These are phyloP conservation scores for Lacerta agilis DNA, from an alignment of 2,797 vertebrate species.

Conservation along the genomic window DNA sequence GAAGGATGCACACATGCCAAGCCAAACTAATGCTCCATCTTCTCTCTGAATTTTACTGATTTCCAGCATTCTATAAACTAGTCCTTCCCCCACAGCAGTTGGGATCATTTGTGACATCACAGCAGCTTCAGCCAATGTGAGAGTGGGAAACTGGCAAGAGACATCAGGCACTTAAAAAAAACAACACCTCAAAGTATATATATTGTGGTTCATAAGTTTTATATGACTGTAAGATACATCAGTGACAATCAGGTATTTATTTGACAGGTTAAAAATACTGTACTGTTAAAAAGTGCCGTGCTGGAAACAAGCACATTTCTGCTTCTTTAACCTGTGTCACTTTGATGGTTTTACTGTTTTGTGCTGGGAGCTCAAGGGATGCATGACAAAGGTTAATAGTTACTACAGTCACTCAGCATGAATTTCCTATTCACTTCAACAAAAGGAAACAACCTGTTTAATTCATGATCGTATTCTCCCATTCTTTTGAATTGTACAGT, in stretches of 20 bases:
- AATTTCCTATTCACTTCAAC: conserved; percentile 36
- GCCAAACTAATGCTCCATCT: not conserved
- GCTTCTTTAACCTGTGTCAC: conserved; percentile 29
- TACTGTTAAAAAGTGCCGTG: conserved; percentile 21
- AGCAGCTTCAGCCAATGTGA: not conserved
- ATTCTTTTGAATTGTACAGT: conserved; percentile 36
- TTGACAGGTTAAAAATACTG: conserved; percentile 24
- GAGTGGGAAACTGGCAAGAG: not conserved
- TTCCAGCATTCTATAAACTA: not conserved
- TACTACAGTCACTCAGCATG: conserved; percentile 10
- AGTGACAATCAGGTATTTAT: conserved; percentile 32
- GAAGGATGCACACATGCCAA: not conserved
- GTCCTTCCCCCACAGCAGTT: not conserved
- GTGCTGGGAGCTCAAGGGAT: conserved; percentile 10
- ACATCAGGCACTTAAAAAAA: not conserved
- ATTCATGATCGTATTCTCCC: conserved; percentile 49
- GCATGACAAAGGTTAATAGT: conserved; percentile 42
- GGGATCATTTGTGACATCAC: not conserved
- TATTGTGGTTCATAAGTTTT: not conserved
- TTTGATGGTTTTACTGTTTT: conserved; percentile 31
- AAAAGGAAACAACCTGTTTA: conserved; percentile 42
- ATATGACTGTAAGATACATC: conserved; percentile 12
- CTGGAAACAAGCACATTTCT: conserved; percentile 35
- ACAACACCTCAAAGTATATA: not conserved
- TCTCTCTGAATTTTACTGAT: not conserved